A percentile compares a stretch with the other conserved stretches of the same genome.
Evolutionary conservation across 2,113 vertebrate genomes (phyloP).

Genomic region (Strix uralensis): DNA sequence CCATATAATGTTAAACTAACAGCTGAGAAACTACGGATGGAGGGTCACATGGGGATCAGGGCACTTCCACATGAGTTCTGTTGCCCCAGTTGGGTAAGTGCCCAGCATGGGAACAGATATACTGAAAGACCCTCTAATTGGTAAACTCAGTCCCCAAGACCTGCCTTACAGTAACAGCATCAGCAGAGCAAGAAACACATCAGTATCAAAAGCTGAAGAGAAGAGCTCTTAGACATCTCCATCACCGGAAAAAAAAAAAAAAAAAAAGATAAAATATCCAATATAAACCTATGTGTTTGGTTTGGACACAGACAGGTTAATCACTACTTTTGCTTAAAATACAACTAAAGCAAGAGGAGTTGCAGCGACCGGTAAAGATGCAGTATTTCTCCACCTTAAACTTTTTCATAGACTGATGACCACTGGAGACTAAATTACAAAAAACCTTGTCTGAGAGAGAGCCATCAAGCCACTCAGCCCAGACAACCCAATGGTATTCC

Average conservation of each 20-base stretch:
- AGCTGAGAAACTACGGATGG: background rate
- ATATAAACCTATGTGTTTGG: accelerated
- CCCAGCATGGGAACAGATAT: background rate
- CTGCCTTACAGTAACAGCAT: background rate
- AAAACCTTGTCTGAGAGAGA: accelerated
- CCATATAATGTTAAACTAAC: background rate
- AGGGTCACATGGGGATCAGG: background rate
- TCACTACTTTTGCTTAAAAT: background rate
- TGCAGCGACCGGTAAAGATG: accelerated
- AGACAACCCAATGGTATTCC: background rate
- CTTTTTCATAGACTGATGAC: background rate
- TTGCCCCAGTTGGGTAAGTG: background rate
- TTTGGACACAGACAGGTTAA: background rate
- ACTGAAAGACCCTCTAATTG: background rate
- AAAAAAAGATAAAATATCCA: background rate
- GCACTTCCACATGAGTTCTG: background rate
- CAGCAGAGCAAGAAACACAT: background rate
- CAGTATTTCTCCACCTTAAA: background rate
- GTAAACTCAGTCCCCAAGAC: background rate
- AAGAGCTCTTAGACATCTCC: background rate
- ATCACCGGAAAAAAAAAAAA: too few species aligned
- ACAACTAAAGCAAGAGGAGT: background rate
- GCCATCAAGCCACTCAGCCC: background rate
- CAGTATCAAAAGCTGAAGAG: background rate
- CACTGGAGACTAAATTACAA: background rate